A percentile compares a stretch with the other conserved stretches of the same genome.
These are phyloP conservation scores for Brachionus sp. DNA, from an alignment of 1,140 invertebrate genomes.

Conservation along the genomic window DNA sequence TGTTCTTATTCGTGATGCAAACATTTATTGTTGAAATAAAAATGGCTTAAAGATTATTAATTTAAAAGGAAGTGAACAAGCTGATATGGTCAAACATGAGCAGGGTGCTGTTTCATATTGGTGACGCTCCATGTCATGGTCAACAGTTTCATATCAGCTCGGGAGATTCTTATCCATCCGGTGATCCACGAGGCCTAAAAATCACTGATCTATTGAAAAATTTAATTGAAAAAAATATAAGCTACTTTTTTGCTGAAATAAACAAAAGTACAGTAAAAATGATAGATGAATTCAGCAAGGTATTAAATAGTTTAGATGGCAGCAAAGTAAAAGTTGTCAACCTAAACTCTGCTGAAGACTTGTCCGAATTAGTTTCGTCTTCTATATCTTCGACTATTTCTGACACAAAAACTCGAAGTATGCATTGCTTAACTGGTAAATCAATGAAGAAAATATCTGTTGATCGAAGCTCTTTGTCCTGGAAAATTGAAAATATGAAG, in stretches of 20 bases:
- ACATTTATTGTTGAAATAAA: too few relatives aligned
- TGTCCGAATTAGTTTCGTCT: background rate
- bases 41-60: background rate
- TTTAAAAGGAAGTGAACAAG: background rate
- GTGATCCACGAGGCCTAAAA: constrained; percentile 13
- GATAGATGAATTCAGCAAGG: constrained; percentile 5
- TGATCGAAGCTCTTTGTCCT: background rate
- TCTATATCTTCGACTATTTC: background rate
- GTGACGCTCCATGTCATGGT: constrained; percentile 33
- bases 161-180: background rate
- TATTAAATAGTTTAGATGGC: background rate
- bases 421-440: background rate
- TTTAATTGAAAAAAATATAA: background rate
- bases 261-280: constrained; percentile 5
- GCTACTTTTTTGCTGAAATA: background rate
- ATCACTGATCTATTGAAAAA: background rate
- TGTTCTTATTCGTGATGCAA: too few relatives aligned
- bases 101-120: constrained; percentile 8
- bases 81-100: background rate
- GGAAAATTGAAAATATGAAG: background rate
- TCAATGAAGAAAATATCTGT: background rate
- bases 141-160: background rate
- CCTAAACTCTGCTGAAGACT: background rate
- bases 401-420: background rate
- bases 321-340: background rate